phyloP scores from a whole-genome alignment of 2,113 vertebrate genomes.

The Ictalurus furcatus region DNA sequence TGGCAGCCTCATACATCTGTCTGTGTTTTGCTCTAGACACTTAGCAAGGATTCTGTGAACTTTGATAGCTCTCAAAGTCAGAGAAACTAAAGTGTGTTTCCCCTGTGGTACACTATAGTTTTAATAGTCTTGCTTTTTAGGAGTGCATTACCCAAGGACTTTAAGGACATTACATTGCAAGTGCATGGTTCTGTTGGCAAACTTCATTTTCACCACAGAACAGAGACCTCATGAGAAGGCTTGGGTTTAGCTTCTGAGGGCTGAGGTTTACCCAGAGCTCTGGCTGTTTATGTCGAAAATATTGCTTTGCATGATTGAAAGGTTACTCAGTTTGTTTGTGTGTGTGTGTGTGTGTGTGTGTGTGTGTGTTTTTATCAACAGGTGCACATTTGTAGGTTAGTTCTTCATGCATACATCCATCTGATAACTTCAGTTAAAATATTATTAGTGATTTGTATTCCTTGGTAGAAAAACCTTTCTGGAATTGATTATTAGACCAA shows the following conservation, averaged over 20 bases:
- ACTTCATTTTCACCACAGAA: conserved; percentile 68
- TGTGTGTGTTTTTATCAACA: conserved; percentile 10
- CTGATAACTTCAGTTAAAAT: background rate
- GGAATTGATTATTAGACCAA: background rate
- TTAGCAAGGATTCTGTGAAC: conserved; percentile 9
- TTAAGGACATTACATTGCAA: conserved; percentile 56
- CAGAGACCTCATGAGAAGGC: conserved; percentile 61
- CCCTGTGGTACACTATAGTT: background rate
- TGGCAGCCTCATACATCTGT: background rate
- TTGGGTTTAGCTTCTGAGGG: conserved; percentile 58
- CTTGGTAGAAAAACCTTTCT: background rate
- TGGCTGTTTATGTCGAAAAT: conserved; percentile 46
- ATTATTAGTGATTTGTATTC: background rate
- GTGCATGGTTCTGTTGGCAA: conserved; percentile 63
- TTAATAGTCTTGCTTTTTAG: conserved; percentile 55
- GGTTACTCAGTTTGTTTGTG: conserved; percentile 10
- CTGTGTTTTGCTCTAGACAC: conserved; percentile 8
- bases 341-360: background rate
- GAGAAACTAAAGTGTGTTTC: conserved; percentile 6
- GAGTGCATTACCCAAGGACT: conserved; percentile 57
- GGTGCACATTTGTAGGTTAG: conserved; percentile 1
- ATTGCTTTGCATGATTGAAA: conserved; percentile 37
- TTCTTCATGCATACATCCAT: background rate
- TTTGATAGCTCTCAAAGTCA: conserved; percentile 13
- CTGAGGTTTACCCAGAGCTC: conserved; percentile 59